A percentile compares a stretch with the other conserved stretches of the same genome.
Evolutionary conservation across 2,888 invertebrate genomes (phyloP).

Genomic region (Portevinia maculata): DNA sequence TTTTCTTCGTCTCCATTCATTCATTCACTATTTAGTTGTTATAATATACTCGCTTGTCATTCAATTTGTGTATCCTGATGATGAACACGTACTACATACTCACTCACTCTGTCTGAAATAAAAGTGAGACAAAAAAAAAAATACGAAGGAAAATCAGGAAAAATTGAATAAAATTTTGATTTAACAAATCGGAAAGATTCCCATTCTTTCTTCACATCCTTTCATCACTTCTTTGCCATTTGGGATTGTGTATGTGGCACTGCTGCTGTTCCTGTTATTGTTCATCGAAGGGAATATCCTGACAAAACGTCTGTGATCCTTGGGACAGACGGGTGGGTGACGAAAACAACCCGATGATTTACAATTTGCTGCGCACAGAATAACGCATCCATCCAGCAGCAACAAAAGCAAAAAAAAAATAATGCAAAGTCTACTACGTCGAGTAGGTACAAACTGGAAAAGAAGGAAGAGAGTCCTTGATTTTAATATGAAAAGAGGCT

Average conservation of each 20-base stretch:
- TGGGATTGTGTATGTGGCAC: constrained; percentile 36
- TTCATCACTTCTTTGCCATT: constrained; percentile 2
- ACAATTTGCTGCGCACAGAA: constrained; percentile 72
- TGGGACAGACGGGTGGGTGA: constrained; percentile 21
- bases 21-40: constrained; percentile 64
- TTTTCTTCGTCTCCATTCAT: constrained; percentile 51
- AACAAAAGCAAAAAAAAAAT: constrained; percentile 25
- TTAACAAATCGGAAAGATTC: constrained; percentile 72
- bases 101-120: constrained; percentile 4
- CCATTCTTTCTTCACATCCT: constrained; percentile 43
- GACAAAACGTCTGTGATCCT: constrained; percentile 48
- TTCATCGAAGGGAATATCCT: constrained; percentile 45
- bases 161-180: constrained; percentile 74
- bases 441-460: constrained; percentile 57
- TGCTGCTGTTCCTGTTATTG: constrained; percentile 34
- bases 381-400: constrained; percentile 66
- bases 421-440: neutral
- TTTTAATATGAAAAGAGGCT: constrained; percentile 74
- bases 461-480: constrained; percentile 65
- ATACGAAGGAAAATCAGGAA: constrained; percentile 64
- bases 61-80: constrained; percentile 71
- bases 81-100: constrained; percentile 58
- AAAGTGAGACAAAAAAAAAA: constrained; percentile 3
- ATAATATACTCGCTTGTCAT: constrained; percentile 66
- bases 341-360: constrained; percentile 73